Evolutionary conservation across 2,888 invertebrate species (phyloP), one percentile per base, ranked within the genome.

Genomic region (Furcula furcula): DNA sequence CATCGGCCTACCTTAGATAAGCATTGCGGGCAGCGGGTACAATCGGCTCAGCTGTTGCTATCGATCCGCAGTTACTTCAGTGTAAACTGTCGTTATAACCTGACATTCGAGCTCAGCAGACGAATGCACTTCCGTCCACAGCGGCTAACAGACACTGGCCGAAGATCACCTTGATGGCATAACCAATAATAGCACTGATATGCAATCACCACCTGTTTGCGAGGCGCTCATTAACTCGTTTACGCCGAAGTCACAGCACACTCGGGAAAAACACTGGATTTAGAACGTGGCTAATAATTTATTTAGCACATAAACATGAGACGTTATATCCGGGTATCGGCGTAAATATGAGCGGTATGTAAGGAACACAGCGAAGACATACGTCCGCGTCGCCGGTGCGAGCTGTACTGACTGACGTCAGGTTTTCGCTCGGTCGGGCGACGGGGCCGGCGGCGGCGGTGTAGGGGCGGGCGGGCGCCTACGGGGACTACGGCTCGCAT

Each of bases 381-480:
- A 49, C 71, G 50, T 18, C 38, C 56, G 11, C 42, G 43, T 37
- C 54, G 67, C 45, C 45, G 55, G 60, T 57, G 50, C 73, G 76
- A 69, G 72, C 71, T 71, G 72, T 51, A 85, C 85, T 84, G 85
- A 83, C 81, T 84, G 85, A 84, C 81, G 80, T 77, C 70, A 75
- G 73, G 59, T 50, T 55, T 47, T 52, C 52, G 46, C 50, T 48
- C 49, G 58, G 46, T 46, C 44, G 53, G 62, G 46, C 56, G 58
- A 44, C 54, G 57, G 59, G 46, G 53, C 54, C 26, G 26, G 12
- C 23, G 65, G 59, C 47, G 53, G 56, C 48, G 42, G 61, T 50
- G 51, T 60, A 62, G 56, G 63, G 62, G 60, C 62, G 58, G 65
- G 68, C 65, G 70, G 54, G 65, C 59, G 66, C 59, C 79, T 76